Evolutionary conservation across 2,797 vertebrate genomes (phyloP).

Genomic region (Potorous gilbertii): DNA sequence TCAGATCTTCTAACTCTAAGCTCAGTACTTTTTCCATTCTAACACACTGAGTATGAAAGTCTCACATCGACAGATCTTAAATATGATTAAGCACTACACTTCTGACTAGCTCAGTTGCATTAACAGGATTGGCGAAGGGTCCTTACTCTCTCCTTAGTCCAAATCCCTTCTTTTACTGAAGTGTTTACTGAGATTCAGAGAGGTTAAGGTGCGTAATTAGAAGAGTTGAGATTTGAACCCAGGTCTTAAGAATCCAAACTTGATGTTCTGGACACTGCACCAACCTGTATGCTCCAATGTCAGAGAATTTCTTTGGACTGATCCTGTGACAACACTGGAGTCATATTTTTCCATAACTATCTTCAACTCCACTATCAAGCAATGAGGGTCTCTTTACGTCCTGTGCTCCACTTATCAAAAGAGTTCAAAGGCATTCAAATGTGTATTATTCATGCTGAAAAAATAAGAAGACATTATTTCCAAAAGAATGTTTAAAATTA

Average conservation of each 20-base stretch:
- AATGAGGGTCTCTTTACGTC: not conserved
- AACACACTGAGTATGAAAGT: not conserved
- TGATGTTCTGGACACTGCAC: not conserved
- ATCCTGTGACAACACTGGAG: not conserved
- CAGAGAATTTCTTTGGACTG: not conserved
- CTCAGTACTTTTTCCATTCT: not conserved
- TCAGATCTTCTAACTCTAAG: not conserved
- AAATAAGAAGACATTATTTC: not conserved
- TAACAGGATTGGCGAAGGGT: not conserved
- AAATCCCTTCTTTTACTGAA: not conserved
- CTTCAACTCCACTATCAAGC: not conserved
- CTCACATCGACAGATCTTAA: not conserved
- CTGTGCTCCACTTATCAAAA: not conserved
- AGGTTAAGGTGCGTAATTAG: not conserved
- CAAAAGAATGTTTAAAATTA: not conserved
- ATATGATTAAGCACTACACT: not conserved
- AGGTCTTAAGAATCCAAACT: not conserved
- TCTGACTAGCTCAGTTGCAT: not conserved
- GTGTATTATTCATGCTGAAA: not conserved
- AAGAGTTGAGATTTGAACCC: not conserved
- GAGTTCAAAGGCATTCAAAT: not conserved
- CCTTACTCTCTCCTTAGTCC: not conserved
- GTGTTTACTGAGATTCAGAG: not conserved
- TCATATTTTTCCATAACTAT: not conserved
- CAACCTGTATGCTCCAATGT: not conserved